Base-by-base conservation (phyloP, 1,140 invertebrate genomes). In the Calliopsis andreniformis region DNA sequence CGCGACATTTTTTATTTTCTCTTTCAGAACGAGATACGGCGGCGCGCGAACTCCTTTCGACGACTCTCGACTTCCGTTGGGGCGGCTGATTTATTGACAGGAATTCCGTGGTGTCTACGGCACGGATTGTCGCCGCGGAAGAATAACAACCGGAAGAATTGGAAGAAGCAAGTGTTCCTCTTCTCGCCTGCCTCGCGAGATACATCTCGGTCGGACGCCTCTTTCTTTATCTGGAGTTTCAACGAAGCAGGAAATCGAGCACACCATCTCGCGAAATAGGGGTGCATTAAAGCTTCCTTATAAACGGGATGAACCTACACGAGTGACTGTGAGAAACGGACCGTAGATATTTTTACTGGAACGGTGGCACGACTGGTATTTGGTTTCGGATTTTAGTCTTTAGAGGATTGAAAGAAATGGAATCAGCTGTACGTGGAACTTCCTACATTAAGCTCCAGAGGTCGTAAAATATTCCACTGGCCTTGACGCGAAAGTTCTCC, bases 111-210 rank as follows among this genome's bases (percentile, higher is more conserved):
- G 55, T 30, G 32, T 35, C 51, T 39, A n/a, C 62, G 62, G 51
- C 45, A 8, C 51, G 39, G 62, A 16, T 66, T 66, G 70, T 67
- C 61, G 62, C 18, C 71, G 39, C 51, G 51, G 25, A 75, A 67
- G 63, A 75, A 67, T 75, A 75, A 75, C 62, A 58, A 53, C 63
- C 51, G 16, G 30, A 56, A 32, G 63, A 67, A 67, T 67, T 67
- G 71, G 51, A 75, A 56, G 51, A 67, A 66, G 43, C 71, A 43
- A 56, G 30, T 25, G 61, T 28, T 67, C 32, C 51, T 56, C 3
- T 56, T 56, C 71, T 66, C 61, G 51, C 62, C 62, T 6, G 8
- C 12, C n/a, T 1, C 39, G 51, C 10, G 71, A 45, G 23, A 68
- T 56, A 43, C 39, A 75, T 56, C 30, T n/a, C 42, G 39, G 0